Evolutionary conservation across 2,113 vertebrate genomes (phyloP).

Genomic region (Synchiropus splendidus): DNA sequence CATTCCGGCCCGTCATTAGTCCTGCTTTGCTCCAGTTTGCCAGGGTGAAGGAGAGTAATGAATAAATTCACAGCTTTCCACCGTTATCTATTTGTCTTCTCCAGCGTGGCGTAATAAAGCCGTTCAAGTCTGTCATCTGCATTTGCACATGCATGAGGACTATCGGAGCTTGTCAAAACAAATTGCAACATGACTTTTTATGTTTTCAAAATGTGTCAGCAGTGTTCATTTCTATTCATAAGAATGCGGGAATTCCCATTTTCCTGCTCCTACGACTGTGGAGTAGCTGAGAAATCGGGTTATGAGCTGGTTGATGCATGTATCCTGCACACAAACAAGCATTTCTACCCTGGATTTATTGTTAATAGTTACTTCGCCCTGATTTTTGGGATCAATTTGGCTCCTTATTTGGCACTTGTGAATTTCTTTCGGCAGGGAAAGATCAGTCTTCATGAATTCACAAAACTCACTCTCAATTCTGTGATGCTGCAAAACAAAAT

Average conservation of each 20-base stretch:
- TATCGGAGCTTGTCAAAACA: slow-evolving; percentile 20
- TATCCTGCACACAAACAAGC: not conserved
- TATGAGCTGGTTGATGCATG: slow-evolving; percentile 11
- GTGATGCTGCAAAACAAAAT: no score
- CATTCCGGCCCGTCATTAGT: slow-evolving; percentile 45
- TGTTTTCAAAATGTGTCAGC: slow-evolving; percentile 14
- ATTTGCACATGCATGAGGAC: slow-evolving; percentile 33
- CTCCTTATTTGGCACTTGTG: no score
- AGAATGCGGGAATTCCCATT: not conserved
- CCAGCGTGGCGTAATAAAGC: slow-evolving; percentile 6
- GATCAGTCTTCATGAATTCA: no score
- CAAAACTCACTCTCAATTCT: no score
- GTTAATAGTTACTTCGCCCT: no score
- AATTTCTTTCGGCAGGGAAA: no score
- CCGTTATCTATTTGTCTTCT: slow-evolving; percentile 7
- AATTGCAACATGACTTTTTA: slow-evolving; percentile 12
- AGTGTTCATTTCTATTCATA: slow-evolving; percentile 13
- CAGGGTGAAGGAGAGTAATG: slow-evolving; percentile 32
- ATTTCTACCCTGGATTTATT: not conserved
- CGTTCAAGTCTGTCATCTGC: slow-evolving; percentile 17
- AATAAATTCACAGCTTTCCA: slow-evolving; percentile 30
- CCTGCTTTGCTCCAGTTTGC: slow-evolving; percentile 43
- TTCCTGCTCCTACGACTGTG: not conserved
- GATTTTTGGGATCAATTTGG: no score
- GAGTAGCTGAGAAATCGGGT: slow-evolving; percentile 2